Base-by-base conservation (phyloP, 2,888 invertebrate species). In the Stegophylla sp. region DNA sequence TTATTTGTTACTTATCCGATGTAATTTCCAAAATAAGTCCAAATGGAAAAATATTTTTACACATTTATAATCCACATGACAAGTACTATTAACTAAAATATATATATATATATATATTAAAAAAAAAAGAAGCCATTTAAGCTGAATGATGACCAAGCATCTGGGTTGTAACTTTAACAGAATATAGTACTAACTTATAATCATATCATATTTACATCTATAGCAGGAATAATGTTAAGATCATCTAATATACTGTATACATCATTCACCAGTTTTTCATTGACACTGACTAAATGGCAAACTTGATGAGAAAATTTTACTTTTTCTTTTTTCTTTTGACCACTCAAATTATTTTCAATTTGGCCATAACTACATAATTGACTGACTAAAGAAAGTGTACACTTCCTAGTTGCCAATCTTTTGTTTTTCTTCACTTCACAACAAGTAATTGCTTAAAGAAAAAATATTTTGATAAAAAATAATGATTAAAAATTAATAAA, bases 351-450 rank as follows among this genome's bases (percentile, higher is more conserved):
- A 0, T 96, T 90, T 86, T 97, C 97, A 83, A 98, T 94, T 0
- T 97, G 94, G 72, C 94, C 94, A 83, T 97, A 90, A 89, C 98
- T 98, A 87, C 92, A 98, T 53, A 98, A 88, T 85, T 98, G 98
- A 1, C 98, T 89, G 0, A 98, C 95, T 23, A 99, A 88, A 0
- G 97, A 98, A 56, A 98, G 88, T 0, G 98, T 98, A 86, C 98
- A 98, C 23, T 96, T 95, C 87, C 97, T 96, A 85, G 97, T 97
- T 0, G 98, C 97, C 0, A 94, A 92, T 86, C 97, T 97, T 86
- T 98, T 98, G 86, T 96, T 98, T 0, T 97, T 97, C 0, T 96
- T 98, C 10, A 95, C 93, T 87, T 98, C 98, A 77, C 96, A 90
- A 0, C 95, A 97, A 82, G 86, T 86, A 64, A 88, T 85, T 82